A percentile compares a stretch with the other conserved stretches of the same genome.
phyloP scores from a whole-genome alignment of 2,888 invertebrate species.

The Girardia tigrina region DNA sequence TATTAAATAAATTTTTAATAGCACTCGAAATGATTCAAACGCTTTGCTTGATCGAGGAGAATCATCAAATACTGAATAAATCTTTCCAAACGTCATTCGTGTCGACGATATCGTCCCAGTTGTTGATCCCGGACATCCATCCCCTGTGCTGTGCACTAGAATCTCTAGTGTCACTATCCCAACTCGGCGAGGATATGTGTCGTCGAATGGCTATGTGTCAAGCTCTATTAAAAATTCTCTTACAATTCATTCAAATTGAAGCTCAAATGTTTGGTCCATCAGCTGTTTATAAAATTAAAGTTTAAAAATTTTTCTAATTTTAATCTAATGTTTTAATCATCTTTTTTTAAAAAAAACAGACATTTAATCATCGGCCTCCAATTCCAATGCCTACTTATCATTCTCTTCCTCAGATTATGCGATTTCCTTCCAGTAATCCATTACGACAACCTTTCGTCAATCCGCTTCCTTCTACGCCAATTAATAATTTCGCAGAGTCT shows the following conservation, averaged over 20 bases:
- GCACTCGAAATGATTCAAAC: neutral
- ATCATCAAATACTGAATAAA: neutral
- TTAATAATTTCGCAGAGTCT: neutral
- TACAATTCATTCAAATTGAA: constrained; percentile 12
- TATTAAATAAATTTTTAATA: too few relatives aligned
- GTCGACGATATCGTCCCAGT: neutral
- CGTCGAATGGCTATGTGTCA: constrained; percentile 2
- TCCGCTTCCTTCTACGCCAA: neutral
- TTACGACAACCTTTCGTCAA: neutral
- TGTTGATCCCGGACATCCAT: neutral
- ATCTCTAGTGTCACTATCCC: neutral
- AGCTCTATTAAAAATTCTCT: neutral
- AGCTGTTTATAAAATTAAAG: neutral
- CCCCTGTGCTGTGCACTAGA: neutral
- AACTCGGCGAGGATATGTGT: constrained; percentile 19
- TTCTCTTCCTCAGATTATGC: neutral
- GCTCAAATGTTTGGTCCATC: constrained; percentile 18
- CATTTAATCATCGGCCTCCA: neutral
- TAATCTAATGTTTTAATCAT: neutral
- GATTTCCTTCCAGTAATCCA: neutral
- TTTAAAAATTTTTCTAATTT: neutral
- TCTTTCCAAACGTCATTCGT: neutral
- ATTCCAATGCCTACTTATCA: neutral
- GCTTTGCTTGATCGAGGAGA: constrained; percentile 14
- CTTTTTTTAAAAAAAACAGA: neutral